Percentiles rank a stretch among this genome's conserved stretches.
Conservation (phyloP, 2,113 vertebrate genomes). For the Drymodes brunneopygia region DNA sequence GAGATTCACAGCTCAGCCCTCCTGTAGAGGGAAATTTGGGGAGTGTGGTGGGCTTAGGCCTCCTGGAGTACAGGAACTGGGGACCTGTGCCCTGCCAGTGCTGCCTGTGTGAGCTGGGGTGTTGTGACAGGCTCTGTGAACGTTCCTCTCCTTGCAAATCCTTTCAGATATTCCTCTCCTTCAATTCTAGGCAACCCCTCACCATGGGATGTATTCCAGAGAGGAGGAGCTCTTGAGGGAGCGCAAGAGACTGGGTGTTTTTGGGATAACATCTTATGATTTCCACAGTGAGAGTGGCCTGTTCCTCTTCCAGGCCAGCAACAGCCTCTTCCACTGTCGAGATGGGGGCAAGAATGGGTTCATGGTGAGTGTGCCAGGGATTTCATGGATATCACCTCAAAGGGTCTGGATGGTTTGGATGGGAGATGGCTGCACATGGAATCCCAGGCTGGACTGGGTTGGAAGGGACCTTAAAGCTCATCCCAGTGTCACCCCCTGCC, state of each 20-base stretch:
- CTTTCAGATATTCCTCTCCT: neutral
- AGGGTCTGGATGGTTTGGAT: neutral
- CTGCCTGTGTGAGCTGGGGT: neutral
- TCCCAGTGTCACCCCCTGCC: neutral
- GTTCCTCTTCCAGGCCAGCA: conserved; percentile 98
- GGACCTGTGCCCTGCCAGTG: neutral
- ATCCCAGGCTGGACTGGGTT: neutral
- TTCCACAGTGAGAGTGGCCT: conserved; percentile 91
- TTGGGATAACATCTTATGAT: conserved; percentile 96
- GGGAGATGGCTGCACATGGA: neutral
- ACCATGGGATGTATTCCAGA: conserved; percentile 91
- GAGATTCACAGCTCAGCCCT: neutral
- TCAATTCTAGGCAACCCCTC: conserved; percentile 84
- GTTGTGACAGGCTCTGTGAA: neutral
- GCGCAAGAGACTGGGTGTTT: conserved; percentile 91
- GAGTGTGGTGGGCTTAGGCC: neutral
- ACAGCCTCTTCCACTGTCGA: conserved; percentile 94
- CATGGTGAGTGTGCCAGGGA: conserved; percentile 79
- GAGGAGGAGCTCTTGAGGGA: conserved; percentile 94
- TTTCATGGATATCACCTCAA: neutral
- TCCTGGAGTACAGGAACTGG: neutral
- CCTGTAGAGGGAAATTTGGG: neutral
- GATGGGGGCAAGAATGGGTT: conserved; percentile 93
- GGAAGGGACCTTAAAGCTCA: neutral
- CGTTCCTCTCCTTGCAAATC: neutral